Evolutionary conservation across 2,797 vertebrate species (phyloP).

Genomic region (Huso huso): DNA sequence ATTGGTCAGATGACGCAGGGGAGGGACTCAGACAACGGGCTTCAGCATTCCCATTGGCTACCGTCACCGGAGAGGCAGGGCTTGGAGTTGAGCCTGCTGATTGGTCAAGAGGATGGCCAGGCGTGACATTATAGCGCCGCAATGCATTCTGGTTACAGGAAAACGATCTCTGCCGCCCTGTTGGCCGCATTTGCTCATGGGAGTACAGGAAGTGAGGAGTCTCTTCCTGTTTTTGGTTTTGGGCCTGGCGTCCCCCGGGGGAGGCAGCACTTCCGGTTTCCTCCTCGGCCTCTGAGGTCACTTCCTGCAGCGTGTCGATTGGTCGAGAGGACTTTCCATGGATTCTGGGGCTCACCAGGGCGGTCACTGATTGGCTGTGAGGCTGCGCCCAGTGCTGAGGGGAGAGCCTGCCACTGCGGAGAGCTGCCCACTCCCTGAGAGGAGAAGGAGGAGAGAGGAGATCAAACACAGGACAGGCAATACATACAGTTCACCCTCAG

Average conservation of each 20-base stretch:
- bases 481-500: background rate
- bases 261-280: conserved; percentile 31
- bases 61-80: conserved; percentile 41
- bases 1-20: conserved; percentile 26
- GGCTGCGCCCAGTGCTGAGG: conserved; percentile 61
- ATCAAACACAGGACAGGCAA: background rate
- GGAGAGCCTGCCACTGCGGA: conserved; percentile 35
- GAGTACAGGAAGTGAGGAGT: conserved; percentile 59
- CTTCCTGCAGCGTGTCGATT: conserved; percentile 69
- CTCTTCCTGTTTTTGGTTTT: conserved; percentile 37
- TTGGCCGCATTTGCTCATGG: conserved; percentile 37
- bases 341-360: conserved; percentile 62
- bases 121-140: conserved; percentile 45
- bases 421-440: conserved; percentile 56
- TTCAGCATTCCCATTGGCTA: conserved; percentile 45
- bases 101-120: conserved; percentile 30
- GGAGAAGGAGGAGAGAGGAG: conserved; percentile 7
- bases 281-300: conserved; percentile 62
- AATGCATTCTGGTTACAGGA: conserved; percentile 68
- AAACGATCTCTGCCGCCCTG: conserved; percentile 63
- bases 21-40: conserved; percentile 37
- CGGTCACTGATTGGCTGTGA: conserved; percentile 61
- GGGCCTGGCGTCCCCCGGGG: conserved; percentile 39
- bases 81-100: conserved; percentile 39
- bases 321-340: conserved; percentile 60